Conservation (phyloP, 2,113 vertebrate species). For the Caretta caretta region DNA sequence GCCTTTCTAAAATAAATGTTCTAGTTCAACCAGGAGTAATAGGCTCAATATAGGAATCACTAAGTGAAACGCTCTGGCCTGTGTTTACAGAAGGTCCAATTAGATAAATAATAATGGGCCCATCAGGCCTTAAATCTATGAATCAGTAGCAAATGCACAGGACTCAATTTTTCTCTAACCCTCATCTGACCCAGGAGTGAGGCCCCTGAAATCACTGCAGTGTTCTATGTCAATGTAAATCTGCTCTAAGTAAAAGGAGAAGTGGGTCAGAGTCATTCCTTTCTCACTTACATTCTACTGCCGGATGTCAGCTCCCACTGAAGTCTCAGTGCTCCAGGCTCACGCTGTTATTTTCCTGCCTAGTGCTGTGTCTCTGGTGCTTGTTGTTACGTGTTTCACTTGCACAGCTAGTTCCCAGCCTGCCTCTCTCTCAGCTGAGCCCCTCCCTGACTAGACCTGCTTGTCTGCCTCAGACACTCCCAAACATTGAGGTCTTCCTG, state of each 20-base stretch:
- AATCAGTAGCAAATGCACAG: neutral
- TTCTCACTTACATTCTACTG: slow-evolving; percentile 24
- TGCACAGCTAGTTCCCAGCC: slow-evolving; percentile 68
- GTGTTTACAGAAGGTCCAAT: neutral
- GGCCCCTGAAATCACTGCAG: neutral
- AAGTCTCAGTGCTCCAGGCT: slow-evolving; percentile 64
- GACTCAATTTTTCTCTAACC: neutral
- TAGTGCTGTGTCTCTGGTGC: slow-evolving; percentile 54
- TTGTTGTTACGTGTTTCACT: slow-evolving; percentile 67
- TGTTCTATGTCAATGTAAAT: neutral
- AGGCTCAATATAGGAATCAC: neutral
- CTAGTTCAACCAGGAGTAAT: neutral
- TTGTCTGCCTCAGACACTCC: slow-evolving; percentile 69
- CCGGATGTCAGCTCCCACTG: slow-evolving; percentile 17
- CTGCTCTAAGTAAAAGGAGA: slow-evolving; percentile 3
- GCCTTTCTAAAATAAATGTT: neutral
- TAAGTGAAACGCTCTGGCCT: neutral
- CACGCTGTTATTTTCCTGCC: slow-evolving; percentile 41
- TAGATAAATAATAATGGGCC: neutral
- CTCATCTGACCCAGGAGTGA: neutral
- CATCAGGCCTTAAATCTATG: neutral
- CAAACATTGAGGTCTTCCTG: neutral
- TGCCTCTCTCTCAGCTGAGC: slow-evolving; percentile 41
- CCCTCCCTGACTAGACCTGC: slow-evolving; percentile 61
- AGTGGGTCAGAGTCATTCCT: neutral